Percentiles rank a stretch among this genome's conserved stretches.
These are phyloP conservation scores for Astropecten irregularis DNA, from an alignment of 53 echinoderm and acorn worm genomes.

Conservation along the genomic window DNA sequence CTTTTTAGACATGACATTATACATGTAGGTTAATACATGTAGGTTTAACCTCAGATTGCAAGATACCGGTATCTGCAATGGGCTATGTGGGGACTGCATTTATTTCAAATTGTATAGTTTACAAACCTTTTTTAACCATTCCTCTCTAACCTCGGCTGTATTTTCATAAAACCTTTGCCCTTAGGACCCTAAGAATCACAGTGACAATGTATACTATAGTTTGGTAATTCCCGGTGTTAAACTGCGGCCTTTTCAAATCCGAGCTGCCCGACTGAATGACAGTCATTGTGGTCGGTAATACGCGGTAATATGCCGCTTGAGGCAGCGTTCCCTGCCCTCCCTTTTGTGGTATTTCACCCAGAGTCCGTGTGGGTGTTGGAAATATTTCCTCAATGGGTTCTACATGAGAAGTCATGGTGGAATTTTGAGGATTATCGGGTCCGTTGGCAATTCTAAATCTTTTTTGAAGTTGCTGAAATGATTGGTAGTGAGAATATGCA, in stretches of 20 bases:
- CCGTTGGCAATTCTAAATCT: background rate
- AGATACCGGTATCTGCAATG: too few relatives aligned
- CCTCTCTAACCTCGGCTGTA: too few relatives aligned
- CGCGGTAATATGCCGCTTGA: background rate
- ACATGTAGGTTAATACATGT: too few relatives aligned
- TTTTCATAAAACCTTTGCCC: too few relatives aligned
- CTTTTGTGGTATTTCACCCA: background rate
- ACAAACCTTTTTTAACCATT: too few relatives aligned
- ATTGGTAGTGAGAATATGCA: too few relatives aligned
- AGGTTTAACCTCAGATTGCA: too few relatives aligned
- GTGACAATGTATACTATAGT: background rate
- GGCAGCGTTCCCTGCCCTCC: background rate
- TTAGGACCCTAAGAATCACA: too few relatives aligned
- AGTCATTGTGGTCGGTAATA: background rate
- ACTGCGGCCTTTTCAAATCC: background rate
- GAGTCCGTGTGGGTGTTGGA: conserved; percentile 3
- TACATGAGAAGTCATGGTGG: too few relatives aligned
- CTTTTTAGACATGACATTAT: too few relatives aligned
- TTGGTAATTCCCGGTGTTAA: background rate
- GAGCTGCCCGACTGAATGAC: background rate
- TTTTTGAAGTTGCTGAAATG: background rate
- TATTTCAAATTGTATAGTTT: too few relatives aligned
- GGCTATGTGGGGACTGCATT: too few relatives aligned
- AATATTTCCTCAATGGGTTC: background rate
- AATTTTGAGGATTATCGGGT: background rate